Percentiles rank a stretch among this genome's conserved stretches.
phyloP scores from a whole-genome alignment of 1,140 invertebrate genomes.

The Mya arenaria region DNA sequence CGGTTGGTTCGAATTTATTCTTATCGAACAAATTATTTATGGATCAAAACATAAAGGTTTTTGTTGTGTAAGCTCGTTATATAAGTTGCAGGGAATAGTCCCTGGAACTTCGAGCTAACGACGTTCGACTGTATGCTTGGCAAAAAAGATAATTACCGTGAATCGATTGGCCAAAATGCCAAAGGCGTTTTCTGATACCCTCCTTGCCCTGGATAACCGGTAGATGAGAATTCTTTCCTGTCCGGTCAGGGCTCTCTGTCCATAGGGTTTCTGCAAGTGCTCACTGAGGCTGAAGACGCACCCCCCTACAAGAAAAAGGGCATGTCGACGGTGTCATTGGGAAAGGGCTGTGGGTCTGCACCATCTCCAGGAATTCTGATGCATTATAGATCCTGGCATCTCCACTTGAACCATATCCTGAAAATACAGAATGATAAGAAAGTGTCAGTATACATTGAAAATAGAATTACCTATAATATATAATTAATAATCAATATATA shows the following conservation, averaged over 20 bases:
- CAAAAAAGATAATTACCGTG: too few relatives aligned
- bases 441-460: constrained; percentile 17
- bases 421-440: constrained; percentile 15
- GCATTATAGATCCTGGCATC: constrained; percentile 45
- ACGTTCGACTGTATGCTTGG: too few relatives aligned
- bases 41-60: too few relatives aligned
- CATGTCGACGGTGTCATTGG: constrained; percentile 41
- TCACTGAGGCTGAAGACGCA: constrained; percentile 1
- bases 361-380: constrained; percentile 22
- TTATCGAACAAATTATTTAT: too few relatives aligned
- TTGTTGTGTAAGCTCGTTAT: too few relatives aligned
- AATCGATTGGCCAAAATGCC: constrained; percentile 13
- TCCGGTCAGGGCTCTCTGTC: background rate
- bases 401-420: constrained; percentile 35
- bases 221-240: constrained; percentile 33
- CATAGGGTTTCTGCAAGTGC: constrained; percentile 9
- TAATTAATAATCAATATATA: too few relatives aligned
- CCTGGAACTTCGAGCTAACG: too few relatives aligned
- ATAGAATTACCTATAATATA: constrained; percentile 6
- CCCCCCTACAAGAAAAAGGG: constrained; percentile 79
- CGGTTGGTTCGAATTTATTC: too few relatives aligned
- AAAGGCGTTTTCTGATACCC: constrained; percentile 60
- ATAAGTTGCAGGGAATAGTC: too few relatives aligned
- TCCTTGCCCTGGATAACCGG: constrained; percentile 28
- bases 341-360: background rate